phyloP scores from a whole-genome alignment of 1,140 invertebrate genomes.

The Drosophila neocordata region DNA sequence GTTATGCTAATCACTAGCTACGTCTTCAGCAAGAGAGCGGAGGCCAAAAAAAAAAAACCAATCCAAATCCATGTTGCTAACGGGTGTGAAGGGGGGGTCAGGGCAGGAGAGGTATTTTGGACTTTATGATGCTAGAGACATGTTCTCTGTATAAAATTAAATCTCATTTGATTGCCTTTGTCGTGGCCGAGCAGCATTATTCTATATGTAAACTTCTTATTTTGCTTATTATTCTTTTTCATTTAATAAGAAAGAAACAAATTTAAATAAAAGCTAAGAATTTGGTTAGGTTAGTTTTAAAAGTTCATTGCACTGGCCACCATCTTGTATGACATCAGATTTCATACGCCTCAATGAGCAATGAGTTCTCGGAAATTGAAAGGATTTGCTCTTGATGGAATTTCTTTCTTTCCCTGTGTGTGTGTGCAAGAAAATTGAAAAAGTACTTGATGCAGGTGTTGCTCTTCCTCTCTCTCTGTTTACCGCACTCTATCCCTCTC shows the following conservation, averaged over 20 bases:
- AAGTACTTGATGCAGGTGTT: conserved; percentile 47
- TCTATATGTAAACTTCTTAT: conserved; percentile 57
- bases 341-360: neutral
- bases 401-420: neutral
- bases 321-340: neutral
- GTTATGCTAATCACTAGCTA: conserved; percentile 64
- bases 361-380: conserved; percentile 50
- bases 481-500: neutral
- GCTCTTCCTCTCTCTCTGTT: conserved; percentile 4
- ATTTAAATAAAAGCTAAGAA: conserved; percentile 64
- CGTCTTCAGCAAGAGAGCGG: conserved; percentile 27
- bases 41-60: neutral
- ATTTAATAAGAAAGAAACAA: conserved; percentile 52
- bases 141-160: conserved; percentile 79
- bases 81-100: too few species aligned
- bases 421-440: neutral
- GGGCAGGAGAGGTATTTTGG: too few species aligned
- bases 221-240: conserved; percentile 64
- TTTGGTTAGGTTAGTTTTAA: conserved; percentile 36
- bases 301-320: conserved; percentile 61
- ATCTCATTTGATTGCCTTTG: conserved; percentile 70
- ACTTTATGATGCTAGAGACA: conserved; percentile 57
- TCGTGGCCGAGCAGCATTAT: conserved; percentile 60
- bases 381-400: conserved; percentile 42
- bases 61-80: conserved; percentile 21